These are phyloP conservation scores for Dromiciops gliroides DNA, from an alignment of 2,113 vertebrate species.

Conservation along the genomic window DNA sequence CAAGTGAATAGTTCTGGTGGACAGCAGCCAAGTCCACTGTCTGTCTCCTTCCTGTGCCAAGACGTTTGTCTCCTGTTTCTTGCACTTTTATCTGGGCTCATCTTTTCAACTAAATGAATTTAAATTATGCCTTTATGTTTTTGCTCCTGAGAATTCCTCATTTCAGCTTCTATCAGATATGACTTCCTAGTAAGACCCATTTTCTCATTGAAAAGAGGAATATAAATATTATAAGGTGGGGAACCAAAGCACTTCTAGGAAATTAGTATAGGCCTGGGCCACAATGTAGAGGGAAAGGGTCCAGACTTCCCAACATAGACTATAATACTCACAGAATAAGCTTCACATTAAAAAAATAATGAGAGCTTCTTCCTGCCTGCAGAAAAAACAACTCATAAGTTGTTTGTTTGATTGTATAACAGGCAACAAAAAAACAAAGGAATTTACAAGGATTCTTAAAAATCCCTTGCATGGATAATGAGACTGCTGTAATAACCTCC, in stretches of 20 bases:
- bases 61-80: conserved; percentile 54
- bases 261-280: conserved; percentile 18
- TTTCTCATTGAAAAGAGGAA: conserved; percentile 58
- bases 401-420: neutral
- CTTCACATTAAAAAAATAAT: conserved; percentile 46
- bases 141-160: conserved; percentile 49
- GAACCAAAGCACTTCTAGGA: conserved; percentile 64
- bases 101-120: conserved; percentile 71
- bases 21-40: conserved; percentile 26
- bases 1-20: neutral
- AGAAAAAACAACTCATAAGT: neutral
- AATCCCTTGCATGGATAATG: neutral
- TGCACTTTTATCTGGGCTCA: conserved; percentile 73
- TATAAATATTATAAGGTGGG: conserved; percentile 62
- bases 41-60: conserved; percentile 60
- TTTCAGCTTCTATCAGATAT: conserved; percentile 55
- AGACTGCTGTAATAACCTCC: neutral
- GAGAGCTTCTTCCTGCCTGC: neutral
- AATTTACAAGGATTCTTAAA: neutral
- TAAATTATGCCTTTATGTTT: conserved; percentile 71
- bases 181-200: conserved; percentile 58
- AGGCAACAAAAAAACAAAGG: conserved; percentile 24
- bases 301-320: conserved; percentile 59
- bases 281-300: neutral
- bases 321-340: conserved; percentile 17